Evolutionary conservation across 2,113 vertebrate genomes (phyloP).

Genomic region (Coryphaenoides rupestris): DNA sequence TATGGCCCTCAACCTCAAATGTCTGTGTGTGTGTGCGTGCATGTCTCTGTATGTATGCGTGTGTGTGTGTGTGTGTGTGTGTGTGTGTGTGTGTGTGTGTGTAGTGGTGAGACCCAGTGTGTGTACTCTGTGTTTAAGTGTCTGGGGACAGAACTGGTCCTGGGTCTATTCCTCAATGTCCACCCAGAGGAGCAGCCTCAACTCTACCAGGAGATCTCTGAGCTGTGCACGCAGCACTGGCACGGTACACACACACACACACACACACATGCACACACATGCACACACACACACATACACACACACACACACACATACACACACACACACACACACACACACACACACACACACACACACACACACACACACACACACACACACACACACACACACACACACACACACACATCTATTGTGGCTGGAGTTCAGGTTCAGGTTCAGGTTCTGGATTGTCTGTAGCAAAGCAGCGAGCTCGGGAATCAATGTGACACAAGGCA

Average conservation of each 20-base stretch:
- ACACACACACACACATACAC: not conserved
- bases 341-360: not conserved
- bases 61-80: conserved; percentile 10
- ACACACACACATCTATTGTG: too few relatives aligned
- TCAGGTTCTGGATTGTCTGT: too few relatives aligned
- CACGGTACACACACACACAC: conserved; percentile 45
- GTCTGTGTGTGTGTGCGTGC: conserved; percentile 1
- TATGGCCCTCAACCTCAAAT: too few relatives aligned
- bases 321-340: not conserved
- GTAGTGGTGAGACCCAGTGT: conserved; percentile 45
- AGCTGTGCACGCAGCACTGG: conserved; percentile 68
- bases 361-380: too few relatives aligned
- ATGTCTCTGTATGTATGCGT: conserved; percentile 23
- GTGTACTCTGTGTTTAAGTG: conserved; percentile 57
- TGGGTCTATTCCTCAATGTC: conserved; percentile 66
- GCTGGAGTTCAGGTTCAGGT: too few relatives aligned
- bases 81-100: conserved; percentile 13
- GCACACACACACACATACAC: not conserved
- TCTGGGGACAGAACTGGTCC: conserved; percentile 61
- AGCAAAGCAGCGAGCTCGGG: too few relatives aligned
- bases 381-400: not conserved
- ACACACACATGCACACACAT: conserved; percentile 1
- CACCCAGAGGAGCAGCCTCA: conserved; percentile 56
- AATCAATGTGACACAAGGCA: too few relatives aligned
- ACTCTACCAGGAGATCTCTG: conserved; percentile 53